Conservation (phyloP, 2,113 vertebrate genomes). For the Meleagris gallopavo region DNA sequence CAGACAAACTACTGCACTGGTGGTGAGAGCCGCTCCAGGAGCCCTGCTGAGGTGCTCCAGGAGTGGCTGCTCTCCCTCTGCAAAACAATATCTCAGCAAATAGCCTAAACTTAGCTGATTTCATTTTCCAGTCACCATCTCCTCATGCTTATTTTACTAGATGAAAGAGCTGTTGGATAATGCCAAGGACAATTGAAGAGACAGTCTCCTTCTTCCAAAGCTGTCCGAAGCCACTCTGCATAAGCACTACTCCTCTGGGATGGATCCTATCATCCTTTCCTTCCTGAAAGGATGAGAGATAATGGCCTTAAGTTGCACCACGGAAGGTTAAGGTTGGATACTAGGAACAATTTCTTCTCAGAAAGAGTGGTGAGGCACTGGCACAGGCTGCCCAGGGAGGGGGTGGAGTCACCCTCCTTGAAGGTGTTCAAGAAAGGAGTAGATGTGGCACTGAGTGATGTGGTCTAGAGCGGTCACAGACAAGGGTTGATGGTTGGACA, state of each 20-base stretch:
- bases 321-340: too few relatives aligned
- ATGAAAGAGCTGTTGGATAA: background rate
- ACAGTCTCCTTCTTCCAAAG: background rate
- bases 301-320: too few relatives aligned
- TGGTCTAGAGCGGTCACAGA: too few relatives aligned
- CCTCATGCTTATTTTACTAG: background rate
- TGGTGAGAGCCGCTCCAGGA: background rate
- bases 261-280: background rate
- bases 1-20: fast-evolving
- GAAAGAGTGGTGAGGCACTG: too few relatives aligned
- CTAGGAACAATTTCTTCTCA: too few relatives aligned
- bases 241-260: background rate
- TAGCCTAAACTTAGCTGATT: background rate
- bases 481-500: too few relatives aligned
- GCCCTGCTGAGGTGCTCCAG: fast-evolving
- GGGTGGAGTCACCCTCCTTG: too few relatives aligned
- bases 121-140: background rate
- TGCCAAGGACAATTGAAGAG: background rate
- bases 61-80: background rate
- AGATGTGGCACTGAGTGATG: too few relatives aligned
- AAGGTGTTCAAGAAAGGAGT: too few relatives aligned
- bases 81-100: background rate
- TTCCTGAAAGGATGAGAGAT: too few relatives aligned
- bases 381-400: too few relatives aligned
- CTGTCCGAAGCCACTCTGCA: background rate